These are phyloP conservation scores for Drosophila nigricruria DNA, from an alignment of 2,888 invertebrate genomes.

Conservation along the genomic window DNA sequence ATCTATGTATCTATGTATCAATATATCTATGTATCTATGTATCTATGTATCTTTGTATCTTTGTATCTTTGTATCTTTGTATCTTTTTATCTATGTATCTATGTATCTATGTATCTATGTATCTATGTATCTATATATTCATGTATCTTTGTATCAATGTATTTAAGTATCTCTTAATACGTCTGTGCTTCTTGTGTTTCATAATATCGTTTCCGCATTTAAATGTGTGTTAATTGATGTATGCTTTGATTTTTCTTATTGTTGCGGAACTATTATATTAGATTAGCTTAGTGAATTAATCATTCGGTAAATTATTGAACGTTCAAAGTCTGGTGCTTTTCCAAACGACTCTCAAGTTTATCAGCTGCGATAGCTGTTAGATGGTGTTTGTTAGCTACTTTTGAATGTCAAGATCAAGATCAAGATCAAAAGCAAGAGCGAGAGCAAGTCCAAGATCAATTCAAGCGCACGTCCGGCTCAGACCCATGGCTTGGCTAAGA, in stretches of 20 bases:
- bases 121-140: neutral
- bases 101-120: neutral
- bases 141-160: neutral
- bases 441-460: conserved; percentile 68
- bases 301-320: conserved; percentile 25
- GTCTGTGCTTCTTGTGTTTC: conserved; percentile 21
- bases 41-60: neutral
- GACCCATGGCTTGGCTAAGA: conserved; percentile 1
- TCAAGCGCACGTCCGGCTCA: conserved; percentile 39
- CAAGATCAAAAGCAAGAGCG: conserved; percentile 69
- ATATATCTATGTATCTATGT: neutral
- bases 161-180: neutral
- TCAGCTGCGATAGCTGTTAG: conserved; percentile 33
- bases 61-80: neutral
- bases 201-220: conserved; percentile 60
- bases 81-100: neutral
- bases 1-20: neutral
- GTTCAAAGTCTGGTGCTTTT: conserved; percentile 24
- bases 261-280: conserved; percentile 35
- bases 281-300: conserved; percentile 52
- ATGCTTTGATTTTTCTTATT: conserved; percentile 24
- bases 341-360: conserved; percentile 19
- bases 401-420: conserved; percentile 77
- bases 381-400: conserved; percentile 13
- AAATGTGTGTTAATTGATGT: conserved; percentile 16